Evolutionary conservation across 2,797 vertebrate genomes (phyloP), one percentile per base, ranked within the genome.

Genomic region (Kryptopterus vitreolus): DNA sequence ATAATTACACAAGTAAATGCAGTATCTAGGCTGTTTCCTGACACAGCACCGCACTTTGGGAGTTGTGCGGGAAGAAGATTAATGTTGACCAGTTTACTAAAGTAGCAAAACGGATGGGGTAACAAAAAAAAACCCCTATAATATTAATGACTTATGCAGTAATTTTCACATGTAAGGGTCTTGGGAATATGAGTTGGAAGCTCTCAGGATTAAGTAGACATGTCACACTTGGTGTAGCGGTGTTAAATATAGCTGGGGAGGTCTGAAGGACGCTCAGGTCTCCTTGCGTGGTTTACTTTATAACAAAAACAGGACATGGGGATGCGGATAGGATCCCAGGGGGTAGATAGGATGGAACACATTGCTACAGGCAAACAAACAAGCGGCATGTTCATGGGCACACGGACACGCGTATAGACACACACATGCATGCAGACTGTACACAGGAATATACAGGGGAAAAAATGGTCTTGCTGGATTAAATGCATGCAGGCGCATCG

Each of bases 271-370:
- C 85, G 31, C 84, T 80, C 78, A 73, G 83, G 84, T 83, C 82
- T 85, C 81, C 81, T 86, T 83, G 83, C 74, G 62, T 82, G 79
- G 77, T 85, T 84, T 84, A 87, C 74, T 83, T 87, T 84, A 83
- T 76, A 82, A 73, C 75, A 84, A 83, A 88, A 88, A 73, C 81
- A 89, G 86, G 85, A 89, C 87, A 87, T 83, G 75, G 85, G 79
- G 83, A 88, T n/a, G 80, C 83, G 66, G 82, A 84, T 74, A 57
- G 53, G 11, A 26, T 80, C 87, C 84, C 85, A 15, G 76, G 57
- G 11, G 88, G 85, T 76, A 38, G 79, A 82, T 73, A 77, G 78
- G 82, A 77, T 84, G 57, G 71, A 83, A 63, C 50, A 82, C 75
- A 85, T 78, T 33, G 70, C 61, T 78, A 84, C 78, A 78, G 78